These are phyloP conservation scores for Rhinoptilus africanus DNA, from an alignment of 2,113 vertebrate species.

Conservation along the genomic window DNA sequence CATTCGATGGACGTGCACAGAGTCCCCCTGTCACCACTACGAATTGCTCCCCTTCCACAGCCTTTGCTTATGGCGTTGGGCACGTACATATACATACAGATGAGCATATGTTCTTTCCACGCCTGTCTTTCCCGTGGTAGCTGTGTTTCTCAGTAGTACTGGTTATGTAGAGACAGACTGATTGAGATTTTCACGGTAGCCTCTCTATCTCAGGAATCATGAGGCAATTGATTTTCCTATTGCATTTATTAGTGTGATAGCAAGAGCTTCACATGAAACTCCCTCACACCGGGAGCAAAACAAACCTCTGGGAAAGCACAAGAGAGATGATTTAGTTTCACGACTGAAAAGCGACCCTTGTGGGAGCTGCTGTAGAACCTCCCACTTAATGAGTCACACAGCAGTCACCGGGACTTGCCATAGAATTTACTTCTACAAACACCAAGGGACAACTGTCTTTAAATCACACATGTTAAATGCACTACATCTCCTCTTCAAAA, in stretches of 20 bases:
- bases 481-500: constrained; percentile 51
- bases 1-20: accelerated
- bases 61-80: background rate
- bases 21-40: background rate
- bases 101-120: accelerated
- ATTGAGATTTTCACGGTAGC: background rate
- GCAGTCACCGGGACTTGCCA: constrained; percentile 27
- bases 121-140: accelerated
- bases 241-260: background rate
- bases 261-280: background rate
- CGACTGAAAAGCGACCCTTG: constrained; percentile 28
- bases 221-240: background rate
- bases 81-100: background rate
- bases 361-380: constrained; percentile 45
- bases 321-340: constrained; percentile 24
- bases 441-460: constrained; percentile 60
- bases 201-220: background rate
- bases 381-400: constrained; percentile 52
- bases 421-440: constrained; percentile 35
- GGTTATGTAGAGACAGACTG: background rate
- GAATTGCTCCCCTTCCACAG: background rate
- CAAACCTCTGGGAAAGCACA: constrained; percentile 33
- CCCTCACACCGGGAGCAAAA: background rate
- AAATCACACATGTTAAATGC: constrained; percentile 61
- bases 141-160: background rate